A percentile compares a stretch with the other conserved stretches of the same genome.
Evolutionary conservation across 2,797 vertebrate genomes (phyloP).

Genomic region (Telmatherina bonti): DNA sequence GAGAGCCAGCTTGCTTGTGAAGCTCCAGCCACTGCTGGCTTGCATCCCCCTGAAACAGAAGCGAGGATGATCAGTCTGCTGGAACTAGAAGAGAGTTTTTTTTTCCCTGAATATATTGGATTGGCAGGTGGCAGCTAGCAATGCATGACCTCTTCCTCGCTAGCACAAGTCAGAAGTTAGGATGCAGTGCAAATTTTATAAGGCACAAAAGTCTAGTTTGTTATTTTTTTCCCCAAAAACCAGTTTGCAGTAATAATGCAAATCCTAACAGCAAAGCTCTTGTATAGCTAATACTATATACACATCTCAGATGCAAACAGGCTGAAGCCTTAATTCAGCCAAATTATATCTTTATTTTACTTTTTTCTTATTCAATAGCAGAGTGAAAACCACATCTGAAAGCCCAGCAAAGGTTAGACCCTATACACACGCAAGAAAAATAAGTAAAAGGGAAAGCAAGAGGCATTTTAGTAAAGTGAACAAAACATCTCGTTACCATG

Average conservation of each 20-base stretch:
- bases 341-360: background rate
- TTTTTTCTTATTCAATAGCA: background rate
- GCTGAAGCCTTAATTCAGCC: background rate
- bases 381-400: background rate
- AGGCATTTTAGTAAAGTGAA: constrained; percentile 39
- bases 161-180: background rate
- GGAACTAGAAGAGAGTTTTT: constrained; percentile 8
- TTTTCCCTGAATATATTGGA: constrained; percentile 3
- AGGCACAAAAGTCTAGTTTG: background rate
- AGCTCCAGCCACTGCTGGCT: constrained; percentile 13
- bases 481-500: constrained; percentile 29
- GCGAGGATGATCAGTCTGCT: constrained; percentile 28
- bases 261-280: background rate
- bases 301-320: no score
- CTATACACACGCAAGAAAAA: background rate
- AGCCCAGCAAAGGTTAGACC: background rate
- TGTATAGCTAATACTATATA: no score
- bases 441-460: constrained; percentile 20
- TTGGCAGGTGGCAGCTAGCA: constrained; percentile 30
- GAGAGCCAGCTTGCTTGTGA: constrained; percentile 19
- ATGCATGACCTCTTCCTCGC: background rate
- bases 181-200: background rate
- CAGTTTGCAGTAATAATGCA: background rate
- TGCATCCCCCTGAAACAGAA: constrained; percentile 7
- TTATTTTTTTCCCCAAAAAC: no score